Base-by-base conservation (phyloP, 1,140 invertebrate genomes). In the Heliconius nattereri region DNA sequence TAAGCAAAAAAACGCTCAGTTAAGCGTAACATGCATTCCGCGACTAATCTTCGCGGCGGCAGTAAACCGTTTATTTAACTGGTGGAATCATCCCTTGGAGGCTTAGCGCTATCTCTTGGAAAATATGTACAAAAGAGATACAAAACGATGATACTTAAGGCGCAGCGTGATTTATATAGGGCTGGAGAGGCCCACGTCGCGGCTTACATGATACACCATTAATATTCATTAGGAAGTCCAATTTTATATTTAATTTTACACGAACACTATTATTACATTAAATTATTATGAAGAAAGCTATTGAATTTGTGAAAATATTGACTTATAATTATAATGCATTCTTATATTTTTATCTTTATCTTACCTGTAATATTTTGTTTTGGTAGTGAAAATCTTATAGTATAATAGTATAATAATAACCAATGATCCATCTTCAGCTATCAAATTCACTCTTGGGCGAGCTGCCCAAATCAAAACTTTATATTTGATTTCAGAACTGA, bases 151-250 rank as follows among this genome's bases (percentile, higher is more conserved):
- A 80, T 82, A 82, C 87, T 85, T 75, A 78, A 84, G 75, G 80
- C 83, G 80, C 81, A 89, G 80, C 87, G 88, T 92, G 90, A 92
- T 92, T 92, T 91, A 91, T 91, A 87, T 86, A 87, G 85, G 85
- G 84, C 85, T 78, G 73, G 85, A 89, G 83, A 86, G 84, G 90
- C 89, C 87, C 88, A 86, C 89, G 89, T 92, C 90, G 88, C 84
- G 86, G 83, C 84, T 88, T 91, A 90, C 85, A 79, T 88, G 88
- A 85, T 91, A 91, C 89, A 73, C 85, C 91, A 92, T 91, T 91
- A 91, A 92, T 92, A 90, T 92, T 91, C 90, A 92, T 92, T 92
- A 91, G 81, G 86, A 87, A 81, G 85, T 83, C 83, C 83, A 88
- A 80, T 87, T 88, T 83, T 89, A 87, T 92, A 75, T 79, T 74